phyloP scores from a whole-genome alignment of 2,113 vertebrate genomes.

The Elanus axillaris region DNA sequence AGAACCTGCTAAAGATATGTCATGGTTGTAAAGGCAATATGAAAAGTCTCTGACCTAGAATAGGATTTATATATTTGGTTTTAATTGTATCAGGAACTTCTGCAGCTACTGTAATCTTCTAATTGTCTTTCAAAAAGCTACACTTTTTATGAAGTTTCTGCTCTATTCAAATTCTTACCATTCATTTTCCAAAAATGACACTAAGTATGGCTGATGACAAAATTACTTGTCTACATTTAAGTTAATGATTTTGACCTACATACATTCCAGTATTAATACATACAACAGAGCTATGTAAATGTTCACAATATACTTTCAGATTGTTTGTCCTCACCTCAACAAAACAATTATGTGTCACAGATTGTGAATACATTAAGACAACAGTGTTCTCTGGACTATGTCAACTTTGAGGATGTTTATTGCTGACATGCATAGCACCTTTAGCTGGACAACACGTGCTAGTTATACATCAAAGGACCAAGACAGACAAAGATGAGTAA shows the following conservation, averaged over 20 bases:
- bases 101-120: slow-evolving; percentile 60
- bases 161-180: neutral
- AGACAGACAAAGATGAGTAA: neutral
- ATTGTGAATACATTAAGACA: neutral
- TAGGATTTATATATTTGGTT: slow-evolving; percentile 71
- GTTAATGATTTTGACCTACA: neutral
- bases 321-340: neutral
- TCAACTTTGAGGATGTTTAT: neutral
- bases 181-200: neutral
- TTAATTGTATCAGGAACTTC: slow-evolving; percentile 69
- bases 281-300: neutral
- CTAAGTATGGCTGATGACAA: neutral
- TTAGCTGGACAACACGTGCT: neutral
- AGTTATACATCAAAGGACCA: neutral
- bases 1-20: slow-evolving; percentile 72
- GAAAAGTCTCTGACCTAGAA: slow-evolving; percentile 64
- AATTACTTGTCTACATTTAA: neutral
- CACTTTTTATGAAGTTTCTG: neutral
- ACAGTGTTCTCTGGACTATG: neutral
- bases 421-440: neutral
- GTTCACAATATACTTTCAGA: neutral
- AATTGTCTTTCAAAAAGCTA: neutral
- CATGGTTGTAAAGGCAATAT: neutral
- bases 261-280: neutral
- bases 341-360: neutral